Conservation (phyloP, 2,113 vertebrate species). For the Prionailurus bengalensis region DNA sequence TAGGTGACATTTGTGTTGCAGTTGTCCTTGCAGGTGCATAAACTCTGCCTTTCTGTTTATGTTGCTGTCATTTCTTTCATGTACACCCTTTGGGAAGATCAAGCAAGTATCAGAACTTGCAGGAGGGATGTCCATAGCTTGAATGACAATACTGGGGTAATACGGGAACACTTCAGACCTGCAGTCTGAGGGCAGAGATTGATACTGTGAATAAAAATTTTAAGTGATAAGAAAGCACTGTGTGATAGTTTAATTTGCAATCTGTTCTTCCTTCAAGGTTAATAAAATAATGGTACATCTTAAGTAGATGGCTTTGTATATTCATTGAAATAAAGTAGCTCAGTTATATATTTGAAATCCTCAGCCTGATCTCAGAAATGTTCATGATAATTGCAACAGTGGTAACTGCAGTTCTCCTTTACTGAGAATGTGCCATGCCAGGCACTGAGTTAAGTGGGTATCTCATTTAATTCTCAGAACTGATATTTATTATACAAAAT, state of each 20-base stretch:
- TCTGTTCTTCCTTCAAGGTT: background rate
- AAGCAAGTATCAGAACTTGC: background rate
- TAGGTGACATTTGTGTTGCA: background rate
- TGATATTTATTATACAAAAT: background rate
- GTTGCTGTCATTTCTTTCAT: background rate
- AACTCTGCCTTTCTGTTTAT: background rate
- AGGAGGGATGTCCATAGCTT: background rate
- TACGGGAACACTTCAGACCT: background rate
- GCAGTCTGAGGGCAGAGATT: background rate
- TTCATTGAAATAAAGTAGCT: slow-evolving; percentile 16
- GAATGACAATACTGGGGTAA: background rate
- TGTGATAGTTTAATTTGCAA: background rate
- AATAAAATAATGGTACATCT: background rate
- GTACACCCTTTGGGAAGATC: background rate
- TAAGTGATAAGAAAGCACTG: background rate
- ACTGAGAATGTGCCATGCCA: background rate
- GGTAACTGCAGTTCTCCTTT: background rate
- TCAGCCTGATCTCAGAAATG: background rate
- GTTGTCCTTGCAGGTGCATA: background rate
- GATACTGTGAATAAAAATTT: background rate
- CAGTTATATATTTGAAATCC: background rate
- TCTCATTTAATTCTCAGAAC: slow-evolving; percentile 26
- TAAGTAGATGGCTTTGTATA: background rate
- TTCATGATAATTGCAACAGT: background rate
- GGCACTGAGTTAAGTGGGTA: background rate